phyloP scores from a whole-genome alignment of 2,888 invertebrate species.

The Chamaedrilus cognettii region DNA sequence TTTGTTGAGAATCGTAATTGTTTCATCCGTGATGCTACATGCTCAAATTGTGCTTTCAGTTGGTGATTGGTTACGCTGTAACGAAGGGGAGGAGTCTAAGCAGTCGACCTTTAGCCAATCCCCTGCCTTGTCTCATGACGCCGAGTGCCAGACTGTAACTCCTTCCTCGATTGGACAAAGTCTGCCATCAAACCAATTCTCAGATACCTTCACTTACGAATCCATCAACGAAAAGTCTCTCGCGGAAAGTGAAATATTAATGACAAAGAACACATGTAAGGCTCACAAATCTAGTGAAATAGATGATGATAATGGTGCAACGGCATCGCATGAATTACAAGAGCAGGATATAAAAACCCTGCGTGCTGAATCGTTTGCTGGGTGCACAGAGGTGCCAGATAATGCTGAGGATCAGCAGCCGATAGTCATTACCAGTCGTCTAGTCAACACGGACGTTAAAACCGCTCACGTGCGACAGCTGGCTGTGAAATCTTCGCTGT shows the following conservation, averaged over 20 bases:
- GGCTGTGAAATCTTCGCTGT: neutral
- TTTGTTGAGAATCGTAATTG: neutral
- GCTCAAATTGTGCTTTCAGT: neutral
- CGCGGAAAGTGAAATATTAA: no score
- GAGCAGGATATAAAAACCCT: neutral
- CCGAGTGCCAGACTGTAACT: slow-evolving; percentile 11
- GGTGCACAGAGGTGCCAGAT: no score
- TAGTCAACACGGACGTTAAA: slow-evolving; percentile 2
- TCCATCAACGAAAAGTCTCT: no score
- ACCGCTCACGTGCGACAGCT: slow-evolving; percentile 17
- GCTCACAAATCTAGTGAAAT: neutral
- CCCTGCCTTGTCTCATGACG: slow-evolving; percentile 11
- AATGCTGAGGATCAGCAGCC: neutral
- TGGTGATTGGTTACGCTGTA: neutral
- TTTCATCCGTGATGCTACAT: neutral
- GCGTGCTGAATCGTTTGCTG: no score
- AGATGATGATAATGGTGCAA: neutral
- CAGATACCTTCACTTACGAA: slow-evolving; percentile 1
- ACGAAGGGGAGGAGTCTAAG: neutral
- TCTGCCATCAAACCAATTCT: no score
- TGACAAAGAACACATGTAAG: no score
- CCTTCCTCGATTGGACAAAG: no score
- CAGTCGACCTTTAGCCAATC: slow-evolving; percentile 10
- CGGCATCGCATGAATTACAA: no score
- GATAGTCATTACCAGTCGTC: neutral